These are phyloP conservation scores for Premnoplex brunnescens DNA, from an alignment of 2,797 vertebrate genomes.

Conservation along the genomic window DNA sequence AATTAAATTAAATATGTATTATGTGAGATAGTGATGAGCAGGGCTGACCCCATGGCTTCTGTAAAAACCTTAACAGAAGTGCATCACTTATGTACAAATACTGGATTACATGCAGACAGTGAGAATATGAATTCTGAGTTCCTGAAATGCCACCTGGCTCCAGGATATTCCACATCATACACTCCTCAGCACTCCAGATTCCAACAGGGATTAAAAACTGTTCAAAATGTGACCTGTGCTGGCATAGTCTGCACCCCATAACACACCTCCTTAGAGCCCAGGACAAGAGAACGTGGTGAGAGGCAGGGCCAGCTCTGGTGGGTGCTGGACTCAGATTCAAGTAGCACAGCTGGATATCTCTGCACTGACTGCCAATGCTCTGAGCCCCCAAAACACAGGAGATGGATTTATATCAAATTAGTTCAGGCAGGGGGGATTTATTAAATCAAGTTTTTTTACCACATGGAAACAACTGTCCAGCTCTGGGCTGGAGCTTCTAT, in stretches of 20 bases:
- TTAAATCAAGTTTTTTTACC: not conserved
- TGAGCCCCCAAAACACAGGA: not conserved
- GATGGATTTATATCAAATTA: not conserved
- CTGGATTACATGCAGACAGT: not conserved
- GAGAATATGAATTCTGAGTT: not conserved
- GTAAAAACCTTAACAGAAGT: not conserved
- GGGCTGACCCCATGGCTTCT: not conserved
- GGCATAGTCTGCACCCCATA: not conserved
- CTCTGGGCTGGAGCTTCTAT: not conserved
- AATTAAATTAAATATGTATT: not conserved
- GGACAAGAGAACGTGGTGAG: not conserved
- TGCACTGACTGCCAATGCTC: not conserved
- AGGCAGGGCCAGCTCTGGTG: not conserved
- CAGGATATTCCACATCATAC: not conserved
- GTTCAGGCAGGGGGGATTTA: not conserved
- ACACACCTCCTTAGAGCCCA: accelerated
- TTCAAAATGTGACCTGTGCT: not conserved
- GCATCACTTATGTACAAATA: not conserved
- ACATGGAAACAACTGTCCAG: not conserved
- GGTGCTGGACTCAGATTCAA: not conserved
- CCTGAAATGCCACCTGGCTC: not conserved
- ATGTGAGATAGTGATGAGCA: not conserved
- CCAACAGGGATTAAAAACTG: not conserved
- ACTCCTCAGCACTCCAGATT: not conserved
- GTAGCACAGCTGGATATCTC: not conserved